Evolutionary conservation across 2,888 invertebrate species (phyloP).

Genomic region (Macaria notata): DNA sequence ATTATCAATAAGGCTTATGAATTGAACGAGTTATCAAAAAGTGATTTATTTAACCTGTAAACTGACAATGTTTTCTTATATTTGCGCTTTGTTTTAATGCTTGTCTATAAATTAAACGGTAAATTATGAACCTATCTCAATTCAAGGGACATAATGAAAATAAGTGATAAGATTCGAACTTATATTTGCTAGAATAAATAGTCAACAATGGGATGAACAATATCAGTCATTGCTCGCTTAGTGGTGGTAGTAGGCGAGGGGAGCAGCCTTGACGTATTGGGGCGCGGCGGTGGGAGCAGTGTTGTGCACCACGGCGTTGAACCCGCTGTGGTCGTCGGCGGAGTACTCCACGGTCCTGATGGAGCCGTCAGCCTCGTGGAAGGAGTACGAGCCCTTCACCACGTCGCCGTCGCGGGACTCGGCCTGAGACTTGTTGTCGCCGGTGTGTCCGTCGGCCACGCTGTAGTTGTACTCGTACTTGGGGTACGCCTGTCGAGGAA

Average conservation of each 20-base stretch:
- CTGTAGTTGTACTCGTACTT: constrained; percentile 80
- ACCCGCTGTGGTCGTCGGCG: constrained; percentile 78
- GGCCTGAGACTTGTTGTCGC: constrained; percentile 81
- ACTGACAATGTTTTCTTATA: too few relatives aligned
- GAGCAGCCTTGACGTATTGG: constrained; percentile 60
- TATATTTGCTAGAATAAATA: constrained; percentile 55
- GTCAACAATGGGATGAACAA: constrained; percentile 28
- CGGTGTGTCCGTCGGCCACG: constrained; percentile 80
- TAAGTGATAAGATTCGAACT: too few relatives aligned
- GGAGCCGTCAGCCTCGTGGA: constrained; percentile 81
- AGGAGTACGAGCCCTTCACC: constrained; percentile 79
- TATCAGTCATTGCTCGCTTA: constrained; percentile 25
- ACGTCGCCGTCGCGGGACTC: constrained; percentile 79
- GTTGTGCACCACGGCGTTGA: constrained; percentile 68
- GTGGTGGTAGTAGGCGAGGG: constrained; percentile 59
- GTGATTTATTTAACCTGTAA: too few relatives aligned
- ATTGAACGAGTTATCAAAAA: too few relatives aligned
- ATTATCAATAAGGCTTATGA: too few relatives aligned
- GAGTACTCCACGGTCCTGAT: constrained; percentile 79
- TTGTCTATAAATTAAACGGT: too few relatives aligned
- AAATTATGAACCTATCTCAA: too few relatives aligned
- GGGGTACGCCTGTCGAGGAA: constrained; percentile 57
- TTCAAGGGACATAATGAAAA: too few relatives aligned
- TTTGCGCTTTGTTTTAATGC: too few relatives aligned
- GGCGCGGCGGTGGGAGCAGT: constrained; percentile 58